phyloP scores from a whole-genome alignment of 2,113 vertebrate species.

The Manacus vitellinus region DNA sequence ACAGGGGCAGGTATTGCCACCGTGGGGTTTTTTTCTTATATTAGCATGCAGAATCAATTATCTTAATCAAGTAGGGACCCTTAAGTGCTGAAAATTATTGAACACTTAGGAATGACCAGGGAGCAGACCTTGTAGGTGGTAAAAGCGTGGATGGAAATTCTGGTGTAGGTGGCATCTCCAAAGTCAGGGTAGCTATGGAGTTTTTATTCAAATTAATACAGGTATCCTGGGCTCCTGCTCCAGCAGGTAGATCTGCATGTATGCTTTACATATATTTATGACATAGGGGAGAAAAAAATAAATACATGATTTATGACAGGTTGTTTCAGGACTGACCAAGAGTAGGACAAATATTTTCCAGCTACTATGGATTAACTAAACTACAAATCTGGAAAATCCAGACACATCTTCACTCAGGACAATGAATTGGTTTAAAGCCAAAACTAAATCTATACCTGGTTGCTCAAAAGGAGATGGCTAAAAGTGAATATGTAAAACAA shows the following conservation, averaged over 20 bases:
- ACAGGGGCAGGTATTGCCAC: background rate
- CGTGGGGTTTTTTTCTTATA: no score
- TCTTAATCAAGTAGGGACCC: background rate
- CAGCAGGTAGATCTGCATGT: conserved; percentile 20
- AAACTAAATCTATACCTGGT: background rate
- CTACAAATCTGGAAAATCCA: background rate
- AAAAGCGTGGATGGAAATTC: background rate
- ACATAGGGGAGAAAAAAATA: background rate
- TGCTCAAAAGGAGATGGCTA: background rate
- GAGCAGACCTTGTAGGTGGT: conserved; percentile 20
- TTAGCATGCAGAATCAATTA: background rate
- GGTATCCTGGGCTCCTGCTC: background rate
- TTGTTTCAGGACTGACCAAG: background rate
- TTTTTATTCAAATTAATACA: background rate
- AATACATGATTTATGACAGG: background rate
- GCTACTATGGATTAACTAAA: background rate
- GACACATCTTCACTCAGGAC: background rate
- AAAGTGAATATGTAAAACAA: background rate
- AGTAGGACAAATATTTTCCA: background rate
- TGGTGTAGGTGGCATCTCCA: background rate
- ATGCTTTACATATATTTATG: conserved; percentile 16
- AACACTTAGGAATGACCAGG: background rate
- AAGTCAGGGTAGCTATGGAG: background rate
- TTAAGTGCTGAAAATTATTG: background rate
- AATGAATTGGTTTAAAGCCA: background rate